Evolutionary conservation across 2,113 vertebrate species (phyloP).

Genomic region (Strix uralensis): DNA sequence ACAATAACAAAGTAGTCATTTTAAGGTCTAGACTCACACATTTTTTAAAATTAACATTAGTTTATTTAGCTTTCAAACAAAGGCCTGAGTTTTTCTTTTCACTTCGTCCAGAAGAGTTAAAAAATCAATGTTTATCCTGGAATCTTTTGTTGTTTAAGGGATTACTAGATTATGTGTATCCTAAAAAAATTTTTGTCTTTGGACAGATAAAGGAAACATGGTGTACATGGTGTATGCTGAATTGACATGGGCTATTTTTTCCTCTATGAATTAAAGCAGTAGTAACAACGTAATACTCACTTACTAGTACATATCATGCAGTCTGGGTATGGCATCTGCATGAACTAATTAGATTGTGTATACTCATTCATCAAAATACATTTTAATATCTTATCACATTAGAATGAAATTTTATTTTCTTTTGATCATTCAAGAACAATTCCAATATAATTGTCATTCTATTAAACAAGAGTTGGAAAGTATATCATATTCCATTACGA

Average conservation of each 20-base stretch:
- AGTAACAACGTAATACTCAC: not conserved
- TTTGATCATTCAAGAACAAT: not conserved
- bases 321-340: not conserved
- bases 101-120: not conserved
- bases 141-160: not conserved
- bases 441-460: not conserved
- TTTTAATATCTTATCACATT: not conserved
- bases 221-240: not conserved
- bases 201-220: not conserved
- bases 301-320: not conserved
- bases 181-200: not conserved
- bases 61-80: not conserved
- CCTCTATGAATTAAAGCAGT: not conserved
- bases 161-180: not conserved
- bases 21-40: not conserved
- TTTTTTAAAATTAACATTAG: not conserved
- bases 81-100: not conserved
- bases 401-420: not conserved
- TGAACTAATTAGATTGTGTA: not conserved
- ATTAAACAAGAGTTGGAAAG: not conserved
- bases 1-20: not conserved
- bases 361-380: not conserved
- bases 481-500: not conserved
- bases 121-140: not conserved
- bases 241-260: not conserved